Conservation (phyloP, 2,888 invertebrate genomes). For the Endotricha flammealis region DNA sequence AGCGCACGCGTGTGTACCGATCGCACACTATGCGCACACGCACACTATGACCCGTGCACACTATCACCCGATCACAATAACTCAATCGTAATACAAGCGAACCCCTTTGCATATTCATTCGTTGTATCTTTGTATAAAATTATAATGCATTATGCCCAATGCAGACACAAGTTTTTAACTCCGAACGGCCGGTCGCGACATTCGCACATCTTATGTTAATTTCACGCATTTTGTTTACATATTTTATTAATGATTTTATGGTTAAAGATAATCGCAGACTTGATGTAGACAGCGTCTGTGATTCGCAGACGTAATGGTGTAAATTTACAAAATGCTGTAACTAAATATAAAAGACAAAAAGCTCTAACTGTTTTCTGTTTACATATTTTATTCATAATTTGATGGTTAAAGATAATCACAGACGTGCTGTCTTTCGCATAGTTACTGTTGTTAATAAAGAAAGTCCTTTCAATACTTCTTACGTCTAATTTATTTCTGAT, state of each 20-base stretch:
- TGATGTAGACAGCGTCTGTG: too few relatives aligned
- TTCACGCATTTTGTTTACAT: conserved; percentile 1
- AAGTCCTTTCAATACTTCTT: too few relatives aligned
- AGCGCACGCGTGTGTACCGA: conserved; percentile 46
- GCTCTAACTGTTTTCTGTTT: too few relatives aligned
- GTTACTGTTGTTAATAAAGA: too few relatives aligned
- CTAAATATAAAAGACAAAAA: too few relatives aligned
- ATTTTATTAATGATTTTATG: not conserved
- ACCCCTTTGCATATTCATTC: conserved; percentile 75
- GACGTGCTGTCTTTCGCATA: too few relatives aligned
- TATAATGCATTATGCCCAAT: conserved; percentile 75
- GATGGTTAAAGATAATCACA: too few relatives aligned
- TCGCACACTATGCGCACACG: conserved; percentile 18
- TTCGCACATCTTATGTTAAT: not conserved
- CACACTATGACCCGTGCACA: conserved; percentile 37
- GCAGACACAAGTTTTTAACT: conserved; percentile 40
- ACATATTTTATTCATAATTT: too few relatives aligned
- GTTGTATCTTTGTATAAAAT: conserved; percentile 77
- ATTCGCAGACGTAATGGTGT: too few relatives aligned
- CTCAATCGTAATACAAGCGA: conserved; percentile 67
- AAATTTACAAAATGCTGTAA: too few relatives aligned
- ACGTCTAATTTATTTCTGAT: too few relatives aligned
- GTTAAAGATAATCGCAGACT: too few relatives aligned
- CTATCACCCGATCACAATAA: conserved; percentile 57
- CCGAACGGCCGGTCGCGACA: conserved; percentile 12